These are phyloP conservation scores for Ctenopoma kingsleyae DNA, from an alignment of 2,797 vertebrate genomes.

Conservation along the genomic window DNA sequence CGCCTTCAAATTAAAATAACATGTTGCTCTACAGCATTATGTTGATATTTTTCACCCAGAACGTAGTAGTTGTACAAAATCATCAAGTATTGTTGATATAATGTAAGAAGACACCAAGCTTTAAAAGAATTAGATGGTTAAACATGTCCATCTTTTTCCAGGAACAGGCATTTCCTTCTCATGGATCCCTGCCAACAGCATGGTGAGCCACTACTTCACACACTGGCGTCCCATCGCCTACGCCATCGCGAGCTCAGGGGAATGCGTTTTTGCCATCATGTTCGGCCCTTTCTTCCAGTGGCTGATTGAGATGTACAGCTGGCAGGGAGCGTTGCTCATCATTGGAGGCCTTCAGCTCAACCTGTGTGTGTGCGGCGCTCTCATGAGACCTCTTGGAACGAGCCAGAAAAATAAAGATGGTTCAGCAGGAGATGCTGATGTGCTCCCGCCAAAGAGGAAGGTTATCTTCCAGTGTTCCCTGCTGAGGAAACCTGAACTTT, in stretches of 20 bases:
- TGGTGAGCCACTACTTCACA: conserved; percentile 81
- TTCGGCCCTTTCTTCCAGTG: conserved; percentile 82
- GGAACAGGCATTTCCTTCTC: conserved; percentile 74
- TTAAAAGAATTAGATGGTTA: background rate
- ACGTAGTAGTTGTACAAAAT: too few species aligned
- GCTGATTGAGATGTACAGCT: conserved; percentile 78
- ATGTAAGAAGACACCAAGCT: too few species aligned
- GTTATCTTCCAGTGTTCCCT: conserved; percentile 67
- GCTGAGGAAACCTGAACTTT: conserved; percentile 71
- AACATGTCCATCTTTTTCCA: conserved; percentile 32
- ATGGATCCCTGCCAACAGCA: conserved; percentile 80
- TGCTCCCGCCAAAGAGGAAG: conserved; percentile 26
- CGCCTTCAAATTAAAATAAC: too few species aligned
- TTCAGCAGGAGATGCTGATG: background rate
- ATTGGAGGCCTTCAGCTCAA: conserved; percentile 83
- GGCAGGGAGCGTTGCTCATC: conserved; percentile 78
- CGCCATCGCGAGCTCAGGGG: conserved; percentile 79
- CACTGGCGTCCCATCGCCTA: conserved; percentile 80
- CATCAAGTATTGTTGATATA: too few species aligned
- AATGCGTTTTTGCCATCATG: conserved; percentile 76
- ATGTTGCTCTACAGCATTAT: too few species aligned
- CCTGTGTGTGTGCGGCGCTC: conserved; percentile 78
- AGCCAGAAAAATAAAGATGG: background rate
- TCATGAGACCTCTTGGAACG: conserved; percentile 75
- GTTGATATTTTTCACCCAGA: too few species aligned